These are phyloP conservation scores for Nephrotoma appendiculata DNA, from an alignment of 2,888 invertebrate species.

Conservation along the genomic window DNA sequence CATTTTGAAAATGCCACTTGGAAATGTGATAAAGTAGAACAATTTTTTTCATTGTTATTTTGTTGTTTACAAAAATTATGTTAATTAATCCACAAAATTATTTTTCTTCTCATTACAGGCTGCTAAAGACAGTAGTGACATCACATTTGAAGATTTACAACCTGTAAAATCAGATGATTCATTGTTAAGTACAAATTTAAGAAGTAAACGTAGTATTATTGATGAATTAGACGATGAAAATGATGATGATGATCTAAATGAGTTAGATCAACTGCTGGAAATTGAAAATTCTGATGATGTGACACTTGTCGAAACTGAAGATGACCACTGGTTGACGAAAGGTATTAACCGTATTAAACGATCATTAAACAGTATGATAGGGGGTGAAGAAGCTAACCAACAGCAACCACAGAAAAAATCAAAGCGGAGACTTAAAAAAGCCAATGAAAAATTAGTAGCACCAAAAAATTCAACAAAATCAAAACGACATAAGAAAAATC, in stretches of 20 bases:
- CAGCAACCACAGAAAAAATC: not conserved
- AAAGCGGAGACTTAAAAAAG: not conserved
- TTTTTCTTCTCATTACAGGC: constrained; percentile 7
- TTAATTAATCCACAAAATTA: not conserved
- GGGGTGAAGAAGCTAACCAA: not conserved
- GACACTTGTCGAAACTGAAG: constrained; percentile 18
- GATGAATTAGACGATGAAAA: not conserved
- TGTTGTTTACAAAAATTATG: not conserved
- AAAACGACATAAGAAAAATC: not conserved
- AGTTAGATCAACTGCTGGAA: not conserved
- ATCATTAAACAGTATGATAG: not conserved
- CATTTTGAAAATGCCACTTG: not conserved
- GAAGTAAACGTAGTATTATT: constrained; percentile 5
- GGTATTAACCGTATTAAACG: constrained; percentile 6
- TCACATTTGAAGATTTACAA: constrained; percentile 20
- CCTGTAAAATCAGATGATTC: constrained; percentile 5
- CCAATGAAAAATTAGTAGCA: not conserved
- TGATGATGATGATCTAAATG: not conserved
- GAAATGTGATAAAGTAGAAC: not conserved
- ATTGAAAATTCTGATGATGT: constrained; percentile 14
- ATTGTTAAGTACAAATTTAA: not conserved
- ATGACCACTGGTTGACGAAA: constrained; percentile 8
- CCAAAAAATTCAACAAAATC: not conserved
- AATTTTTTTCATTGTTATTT: not conserved
- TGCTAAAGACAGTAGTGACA: constrained; percentile 16